A percentile compares a stretch with the other conserved stretches of the same genome.
These are phyloP conservation scores for Philopedon plagiatum DNA, from an alignment of 2,888 invertebrate species.

Conservation along the genomic window DNA sequence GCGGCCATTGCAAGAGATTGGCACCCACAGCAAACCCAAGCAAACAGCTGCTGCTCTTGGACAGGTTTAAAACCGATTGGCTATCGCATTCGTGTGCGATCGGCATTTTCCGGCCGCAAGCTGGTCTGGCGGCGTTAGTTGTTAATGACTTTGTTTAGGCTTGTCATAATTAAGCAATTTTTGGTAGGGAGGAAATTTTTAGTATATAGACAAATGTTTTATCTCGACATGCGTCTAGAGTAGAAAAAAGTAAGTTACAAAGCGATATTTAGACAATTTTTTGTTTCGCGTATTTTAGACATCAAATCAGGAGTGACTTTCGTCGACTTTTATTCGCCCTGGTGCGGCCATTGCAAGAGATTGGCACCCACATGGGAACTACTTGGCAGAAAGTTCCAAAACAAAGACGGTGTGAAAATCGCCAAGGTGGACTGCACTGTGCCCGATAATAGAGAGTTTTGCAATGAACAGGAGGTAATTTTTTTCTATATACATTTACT, in stretches of 20 bases:
- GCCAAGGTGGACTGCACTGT: conserved; percentile 89
- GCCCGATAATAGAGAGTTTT: conserved; percentile 79
- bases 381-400: conserved; percentile 79
- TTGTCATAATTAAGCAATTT: too few species aligned
- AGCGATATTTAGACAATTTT: background rate
- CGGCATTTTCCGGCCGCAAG: too few species aligned
- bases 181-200: too few species aligned
- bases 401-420: conserved; percentile 76
- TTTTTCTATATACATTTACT: background rate
- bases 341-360: conserved; percentile 93
- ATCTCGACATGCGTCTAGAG: too few species aligned
- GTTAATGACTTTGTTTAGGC: too few species aligned
- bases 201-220: too few species aligned
- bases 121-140: too few species aligned
- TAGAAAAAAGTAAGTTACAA: too few species aligned
- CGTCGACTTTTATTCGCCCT: conserved; percentile 91
- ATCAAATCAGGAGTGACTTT: conserved; percentile 82
- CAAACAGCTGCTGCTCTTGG: too few species aligned
- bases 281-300: conserved; percentile 25
- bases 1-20: conserved; percentile 89
- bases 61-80: too few species aligned
- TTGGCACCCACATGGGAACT: conserved; percentile 88
- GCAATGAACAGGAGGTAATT: conserved; percentile 80
- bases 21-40: too few species aligned
- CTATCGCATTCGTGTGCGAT: too few species aligned